Percentiles rank a stretch among this genome's conserved stretches.
Conservation (phyloP, 2,113 vertebrate genomes). For the Paradisaea rubra region DNA sequence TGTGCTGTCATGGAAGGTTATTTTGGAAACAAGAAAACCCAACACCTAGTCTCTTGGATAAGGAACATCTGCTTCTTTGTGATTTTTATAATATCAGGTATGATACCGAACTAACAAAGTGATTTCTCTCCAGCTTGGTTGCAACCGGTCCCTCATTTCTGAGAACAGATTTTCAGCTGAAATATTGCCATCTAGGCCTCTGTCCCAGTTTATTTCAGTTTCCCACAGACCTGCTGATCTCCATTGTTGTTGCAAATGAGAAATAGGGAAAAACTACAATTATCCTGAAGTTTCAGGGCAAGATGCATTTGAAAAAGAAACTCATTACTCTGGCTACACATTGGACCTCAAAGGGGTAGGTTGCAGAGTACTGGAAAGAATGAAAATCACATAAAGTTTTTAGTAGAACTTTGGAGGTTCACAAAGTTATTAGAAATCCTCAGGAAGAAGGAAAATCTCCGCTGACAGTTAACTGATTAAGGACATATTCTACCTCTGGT, state of each 20-base stretch:
- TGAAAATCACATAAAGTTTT: background rate
- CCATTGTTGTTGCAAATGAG: background rate
- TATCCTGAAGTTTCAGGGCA: background rate
- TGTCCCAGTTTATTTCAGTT: background rate
- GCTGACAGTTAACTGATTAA: background rate
- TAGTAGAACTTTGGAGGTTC: background rate
- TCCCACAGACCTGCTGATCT: background rate
- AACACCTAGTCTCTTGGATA: background rate
- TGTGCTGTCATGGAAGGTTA: background rate
- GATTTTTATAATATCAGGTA: background rate
- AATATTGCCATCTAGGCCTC: background rate
- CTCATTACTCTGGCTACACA: background rate
- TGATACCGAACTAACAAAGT: background rate
- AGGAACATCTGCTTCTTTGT: background rate
- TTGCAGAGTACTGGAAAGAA: background rate
- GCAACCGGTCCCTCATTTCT: background rate
- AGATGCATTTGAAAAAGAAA: background rate
- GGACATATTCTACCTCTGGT: background rate
- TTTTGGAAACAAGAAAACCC: background rate
- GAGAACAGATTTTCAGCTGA: background rate
- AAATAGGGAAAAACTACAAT: background rate
- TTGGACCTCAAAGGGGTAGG: background rate
- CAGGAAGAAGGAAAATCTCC: background rate
- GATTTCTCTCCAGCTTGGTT: background rate
- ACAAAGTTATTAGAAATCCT: background rate